Evolutionary conservation across 2,113 vertebrate genomes (phyloP).

Genomic region (Naja naja): DNA sequence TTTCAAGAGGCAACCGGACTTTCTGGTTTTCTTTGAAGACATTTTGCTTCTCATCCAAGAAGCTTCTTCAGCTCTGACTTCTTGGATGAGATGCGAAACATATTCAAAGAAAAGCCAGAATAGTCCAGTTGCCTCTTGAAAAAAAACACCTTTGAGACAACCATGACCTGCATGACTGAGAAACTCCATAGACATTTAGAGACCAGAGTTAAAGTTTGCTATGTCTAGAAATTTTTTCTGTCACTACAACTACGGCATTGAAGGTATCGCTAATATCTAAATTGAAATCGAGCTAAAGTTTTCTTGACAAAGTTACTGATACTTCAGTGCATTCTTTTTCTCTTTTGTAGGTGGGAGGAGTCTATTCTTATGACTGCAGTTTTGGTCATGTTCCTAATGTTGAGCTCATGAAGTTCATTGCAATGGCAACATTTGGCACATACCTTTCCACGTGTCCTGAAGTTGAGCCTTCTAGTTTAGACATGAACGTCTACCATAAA

Average conservation of each 20-base stretch:
- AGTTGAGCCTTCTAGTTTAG: slow-evolving; percentile 72
- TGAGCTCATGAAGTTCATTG: slow-evolving; percentile 98
- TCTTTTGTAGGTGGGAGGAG: slow-evolving; percentile 83
- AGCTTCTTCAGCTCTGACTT: too few relatives aligned
- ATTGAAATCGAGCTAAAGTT: not conserved
- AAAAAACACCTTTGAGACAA: too few relatives aligned
- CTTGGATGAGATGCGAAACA: too few relatives aligned
- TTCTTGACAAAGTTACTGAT: not conserved
- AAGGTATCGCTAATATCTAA: not conserved
- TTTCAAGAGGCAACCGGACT: too few relatives aligned
- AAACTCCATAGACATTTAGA: not conserved
- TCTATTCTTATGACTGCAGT: slow-evolving; percentile 95
- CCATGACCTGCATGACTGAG: too few relatives aligned
- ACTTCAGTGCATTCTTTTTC: slow-evolving; percentile 4
- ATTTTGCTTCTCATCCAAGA: too few relatives aligned
- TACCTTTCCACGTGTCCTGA: slow-evolving; percentile 92
- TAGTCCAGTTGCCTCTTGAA: too few relatives aligned
- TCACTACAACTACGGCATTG: not conserved
- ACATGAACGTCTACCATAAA: slow-evolving; percentile 92
- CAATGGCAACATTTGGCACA: slow-evolving; percentile 93
- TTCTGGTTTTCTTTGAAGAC: too few relatives aligned
- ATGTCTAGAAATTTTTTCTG: not conserved
- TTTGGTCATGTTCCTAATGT: slow-evolving; percentile 97
- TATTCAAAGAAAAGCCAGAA: too few relatives aligned
- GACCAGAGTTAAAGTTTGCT: not conserved